These are phyloP conservation scores for Sebastes vulpes DNA, from an alignment of 2,797 vertebrate species.

Conservation along the genomic window DNA sequence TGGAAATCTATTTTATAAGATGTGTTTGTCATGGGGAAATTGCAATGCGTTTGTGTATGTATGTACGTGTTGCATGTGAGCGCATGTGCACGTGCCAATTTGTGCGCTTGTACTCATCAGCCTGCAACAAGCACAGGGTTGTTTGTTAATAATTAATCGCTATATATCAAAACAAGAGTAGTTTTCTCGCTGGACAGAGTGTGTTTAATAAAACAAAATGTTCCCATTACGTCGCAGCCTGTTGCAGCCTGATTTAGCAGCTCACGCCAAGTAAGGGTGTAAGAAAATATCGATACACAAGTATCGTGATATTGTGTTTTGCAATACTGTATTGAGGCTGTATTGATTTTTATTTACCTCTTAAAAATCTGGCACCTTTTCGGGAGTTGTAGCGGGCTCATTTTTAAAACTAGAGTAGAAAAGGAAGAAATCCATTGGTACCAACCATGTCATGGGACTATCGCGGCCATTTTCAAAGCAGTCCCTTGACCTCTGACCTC, in stretches of 20 bases:
- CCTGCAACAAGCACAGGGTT: slow-evolving; percentile 40
- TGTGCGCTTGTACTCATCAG: slow-evolving; percentile 31
- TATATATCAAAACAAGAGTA: slow-evolving; percentile 58
- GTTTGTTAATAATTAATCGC: slow-evolving; percentile 74
- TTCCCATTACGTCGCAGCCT: slow-evolving; percentile 45
- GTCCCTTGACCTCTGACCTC: no score
- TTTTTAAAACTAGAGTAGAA: no score
- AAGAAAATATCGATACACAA: no score
- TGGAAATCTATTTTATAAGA: slow-evolving; percentile 73
- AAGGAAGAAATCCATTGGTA: no score
- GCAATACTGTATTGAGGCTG: no score
- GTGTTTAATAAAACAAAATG: slow-evolving; percentile 67
- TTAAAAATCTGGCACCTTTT: no score
- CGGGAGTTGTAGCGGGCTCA: no score
- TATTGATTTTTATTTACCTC: no score
- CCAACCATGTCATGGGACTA: no score
- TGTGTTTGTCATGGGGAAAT: slow-evolving; percentile 58
- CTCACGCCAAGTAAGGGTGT: neutral
- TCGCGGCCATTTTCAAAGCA: no score
- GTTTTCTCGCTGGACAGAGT: slow-evolving; percentile 50
- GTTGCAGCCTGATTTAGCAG: slow-evolving; percentile 5
- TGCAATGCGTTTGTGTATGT: slow-evolving; percentile 14
- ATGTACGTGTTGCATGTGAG: neutral
- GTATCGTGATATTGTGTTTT: no score
- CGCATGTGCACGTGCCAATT: neutral